These are phyloP conservation scores for Catocala sponsa DNA, from an alignment of 2,888 invertebrate genomes.

Conservation along the genomic window DNA sequence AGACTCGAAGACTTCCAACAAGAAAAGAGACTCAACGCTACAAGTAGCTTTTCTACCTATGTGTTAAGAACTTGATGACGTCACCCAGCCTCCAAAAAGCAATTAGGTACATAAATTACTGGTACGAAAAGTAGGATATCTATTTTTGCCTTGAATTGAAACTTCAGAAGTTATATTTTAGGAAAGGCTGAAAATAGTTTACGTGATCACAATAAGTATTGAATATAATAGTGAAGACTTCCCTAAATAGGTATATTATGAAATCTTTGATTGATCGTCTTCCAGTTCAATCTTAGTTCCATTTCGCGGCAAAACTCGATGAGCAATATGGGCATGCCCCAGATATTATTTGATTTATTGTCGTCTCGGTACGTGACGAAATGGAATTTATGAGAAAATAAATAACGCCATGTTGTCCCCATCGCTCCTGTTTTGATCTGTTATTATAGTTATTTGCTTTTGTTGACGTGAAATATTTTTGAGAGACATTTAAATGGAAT, in stretches of 20 bases:
- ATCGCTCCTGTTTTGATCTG: slow-evolving; percentile 19
- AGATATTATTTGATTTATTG: slow-evolving; percentile 49
- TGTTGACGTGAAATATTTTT: background rate
- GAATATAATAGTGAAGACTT: slow-evolving; percentile 8
- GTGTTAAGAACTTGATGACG: too few species aligned
- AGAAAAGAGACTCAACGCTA: too few species aligned
- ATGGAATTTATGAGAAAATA: slow-evolving; percentile 35
- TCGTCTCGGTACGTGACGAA: slow-evolving; percentile 30
- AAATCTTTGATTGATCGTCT: slow-evolving; percentile 36
- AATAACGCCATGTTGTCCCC: slow-evolving; percentile 33
- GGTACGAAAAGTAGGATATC: too few species aligned
- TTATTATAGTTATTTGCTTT: slow-evolving; percentile 4
- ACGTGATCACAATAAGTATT: slow-evolving; percentile 21
- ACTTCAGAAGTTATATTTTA: background rate
- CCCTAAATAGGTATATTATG: slow-evolving; percentile 15
- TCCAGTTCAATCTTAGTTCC: slow-evolving; percentile 31
- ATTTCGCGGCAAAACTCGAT: slow-evolving; percentile 23
- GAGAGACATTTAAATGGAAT: too few species aligned
- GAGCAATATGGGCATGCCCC: slow-evolving; percentile 28
- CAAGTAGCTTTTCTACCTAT: too few species aligned
- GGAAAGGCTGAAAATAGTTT: too few species aligned
- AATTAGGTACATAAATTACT: too few species aligned
- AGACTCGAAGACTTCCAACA: too few species aligned
- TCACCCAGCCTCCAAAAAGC: too few species aligned
- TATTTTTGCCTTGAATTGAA: too few species aligned